phyloP scores from a whole-genome alignment of 92 coral and sea anemone genomes.

The Umimayanthus kanabou region DNA sequence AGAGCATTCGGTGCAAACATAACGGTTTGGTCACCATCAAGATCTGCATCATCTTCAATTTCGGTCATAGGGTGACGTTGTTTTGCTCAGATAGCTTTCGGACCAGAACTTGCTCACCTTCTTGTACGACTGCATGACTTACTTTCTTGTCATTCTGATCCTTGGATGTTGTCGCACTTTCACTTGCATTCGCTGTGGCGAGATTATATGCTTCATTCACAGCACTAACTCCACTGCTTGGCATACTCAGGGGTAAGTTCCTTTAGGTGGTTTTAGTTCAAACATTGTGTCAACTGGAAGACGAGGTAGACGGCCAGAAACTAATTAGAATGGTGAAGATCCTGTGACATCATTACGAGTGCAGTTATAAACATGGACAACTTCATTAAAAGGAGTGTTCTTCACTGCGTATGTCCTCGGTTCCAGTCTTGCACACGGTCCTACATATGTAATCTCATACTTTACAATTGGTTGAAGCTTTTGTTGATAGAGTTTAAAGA shows the following conservation, averaged over 20 bases:
- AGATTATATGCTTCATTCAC: constrained; percentile 59
- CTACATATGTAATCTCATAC: no score
- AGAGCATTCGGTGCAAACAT: constrained; percentile 14
- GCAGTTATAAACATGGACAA: constrained; percentile 62
- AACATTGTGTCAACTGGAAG: constrained; percentile 58
- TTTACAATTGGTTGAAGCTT: no score
- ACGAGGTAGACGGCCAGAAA: constrained; percentile 8
- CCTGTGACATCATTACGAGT: constrained; percentile 63
- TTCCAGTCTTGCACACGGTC: no score
- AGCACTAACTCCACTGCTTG: constrained; percentile 53
- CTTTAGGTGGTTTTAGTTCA: constrained; percentile 51
- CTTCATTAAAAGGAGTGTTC: no score
- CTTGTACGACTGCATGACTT: constrained; percentile 38
- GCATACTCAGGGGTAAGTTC: constrained; percentile 62
- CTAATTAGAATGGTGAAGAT: constrained; percentile 61
- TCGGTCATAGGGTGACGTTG: not conserved
- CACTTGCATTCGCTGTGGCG: constrained; percentile 39
- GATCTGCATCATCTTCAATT: not conserved
- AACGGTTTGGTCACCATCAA: constrained; percentile 1
- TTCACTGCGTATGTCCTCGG: no score
- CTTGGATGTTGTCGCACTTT: constrained; percentile 36
- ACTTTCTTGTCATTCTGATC: constrained; percentile 51
- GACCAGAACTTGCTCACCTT: constrained; percentile 53
- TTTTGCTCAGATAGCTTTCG: constrained; percentile 47
- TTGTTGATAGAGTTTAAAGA: no score